phyloP scores from a whole-genome alignment of 2,888 invertebrate genomes.

The Parochlus steinenii region DNA sequence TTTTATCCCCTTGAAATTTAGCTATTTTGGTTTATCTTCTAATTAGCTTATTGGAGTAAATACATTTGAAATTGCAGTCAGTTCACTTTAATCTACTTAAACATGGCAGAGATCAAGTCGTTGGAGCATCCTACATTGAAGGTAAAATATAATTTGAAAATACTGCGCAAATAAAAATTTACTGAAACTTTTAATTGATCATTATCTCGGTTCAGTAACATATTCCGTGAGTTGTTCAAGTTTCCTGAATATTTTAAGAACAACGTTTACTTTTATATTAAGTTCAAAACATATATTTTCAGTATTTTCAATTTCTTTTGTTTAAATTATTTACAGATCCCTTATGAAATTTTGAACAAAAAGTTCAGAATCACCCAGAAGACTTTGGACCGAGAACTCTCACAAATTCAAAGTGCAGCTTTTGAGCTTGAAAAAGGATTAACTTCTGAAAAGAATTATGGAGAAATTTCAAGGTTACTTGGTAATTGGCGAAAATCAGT shows the following conservation, averaged over 20 bases:
- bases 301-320: conserved; percentile 3
- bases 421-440: conserved; percentile 63
- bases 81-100: no score
- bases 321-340: conserved; percentile 46
- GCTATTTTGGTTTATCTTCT: no score
- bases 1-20: no score
- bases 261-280: neutral
- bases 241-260: conserved; percentile 7
- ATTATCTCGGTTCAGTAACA: conserved; percentile 2
- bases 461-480: conserved; percentile 17
- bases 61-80: no score
- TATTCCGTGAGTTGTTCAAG: conserved; percentile 2
- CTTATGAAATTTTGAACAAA: conserved; percentile 95
- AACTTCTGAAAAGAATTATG: no score
- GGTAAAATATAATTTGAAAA: conserved; percentile 35
- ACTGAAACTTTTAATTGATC: no score
- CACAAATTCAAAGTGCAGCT: conserved; percentile 68
- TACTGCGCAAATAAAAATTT: no score
- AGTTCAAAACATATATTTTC: conserved; percentile 1
- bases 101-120: conserved; percentile 84
- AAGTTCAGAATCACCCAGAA: conserved; percentile 92
- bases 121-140: conserved; percentile 92
- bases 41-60: no score
- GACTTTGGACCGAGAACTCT: conserved; percentile 79
- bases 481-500: conserved; percentile 14